phyloP scores from a whole-genome alignment of 2,888 invertebrate genomes.

The Phytoseiulus persimilis region DNA sequence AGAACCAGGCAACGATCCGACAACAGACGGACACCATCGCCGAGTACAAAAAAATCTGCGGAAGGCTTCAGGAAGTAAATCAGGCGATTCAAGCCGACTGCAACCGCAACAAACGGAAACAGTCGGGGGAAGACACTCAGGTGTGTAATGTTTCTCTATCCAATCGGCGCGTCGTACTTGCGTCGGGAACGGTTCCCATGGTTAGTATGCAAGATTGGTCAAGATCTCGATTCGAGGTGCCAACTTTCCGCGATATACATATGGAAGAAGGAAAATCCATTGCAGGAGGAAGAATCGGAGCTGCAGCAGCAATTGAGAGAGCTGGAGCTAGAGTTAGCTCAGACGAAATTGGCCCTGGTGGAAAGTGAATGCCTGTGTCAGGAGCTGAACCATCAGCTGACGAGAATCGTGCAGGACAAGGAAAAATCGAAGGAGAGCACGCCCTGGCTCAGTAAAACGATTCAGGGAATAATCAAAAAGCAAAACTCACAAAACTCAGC shows the following conservation, averaged over 20 bases:
- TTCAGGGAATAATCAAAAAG: conserved; percentile 30
- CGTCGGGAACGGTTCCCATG: too few species aligned
- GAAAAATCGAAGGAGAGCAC: conserved; percentile 22
- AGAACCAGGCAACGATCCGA: conserved; percentile 51
- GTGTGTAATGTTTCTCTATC: background rate
- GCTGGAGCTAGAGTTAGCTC: conserved; percentile 86
- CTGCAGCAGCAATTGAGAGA: conserved; percentile 68
- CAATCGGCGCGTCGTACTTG: too few species aligned
- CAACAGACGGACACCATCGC: conserved; percentile 68
- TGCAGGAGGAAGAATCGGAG: conserved; percentile 46
- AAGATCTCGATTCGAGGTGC: too few species aligned
- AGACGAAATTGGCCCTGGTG: conserved; percentile 90
- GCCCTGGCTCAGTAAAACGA: conserved; percentile 22
- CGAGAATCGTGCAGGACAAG: conserved; percentile 26
- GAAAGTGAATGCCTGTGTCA: conserved; percentile 94
- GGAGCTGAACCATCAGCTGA: conserved; percentile 50
- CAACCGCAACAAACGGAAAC: conserved; percentile 30
- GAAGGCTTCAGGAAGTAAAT: conserved; percentile 41
- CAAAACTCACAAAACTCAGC: conserved; percentile 23
- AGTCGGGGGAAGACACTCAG: conserved; percentile 25
- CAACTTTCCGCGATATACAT: too few species aligned
- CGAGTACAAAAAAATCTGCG: conserved; percentile 72
- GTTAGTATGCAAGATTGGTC: too few species aligned
- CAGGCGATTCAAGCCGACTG: conserved; percentile 33
- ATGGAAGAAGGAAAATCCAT: too few species aligned